Conservation (phyloP, 2,797 vertebrate species). For the Astyanax mexicanus region DNA sequence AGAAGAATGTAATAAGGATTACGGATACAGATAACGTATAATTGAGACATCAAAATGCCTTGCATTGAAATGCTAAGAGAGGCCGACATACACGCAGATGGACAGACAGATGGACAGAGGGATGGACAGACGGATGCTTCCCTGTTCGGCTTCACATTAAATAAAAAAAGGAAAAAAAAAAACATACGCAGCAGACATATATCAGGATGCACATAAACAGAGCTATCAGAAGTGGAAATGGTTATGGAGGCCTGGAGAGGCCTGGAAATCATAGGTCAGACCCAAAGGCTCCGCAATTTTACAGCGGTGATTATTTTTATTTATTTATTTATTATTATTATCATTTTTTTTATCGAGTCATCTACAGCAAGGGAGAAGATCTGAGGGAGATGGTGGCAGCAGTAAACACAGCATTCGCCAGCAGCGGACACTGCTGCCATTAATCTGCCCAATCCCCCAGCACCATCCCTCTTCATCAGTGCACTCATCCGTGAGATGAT, state of each 20-base stretch:
- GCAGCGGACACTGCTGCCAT: background rate
- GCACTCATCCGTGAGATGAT: slow-evolving; percentile 30
- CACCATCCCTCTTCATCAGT: slow-evolving; percentile 8
- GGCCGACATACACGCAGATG: too few species aligned
- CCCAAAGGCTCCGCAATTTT: background rate
- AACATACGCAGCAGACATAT: background rate
- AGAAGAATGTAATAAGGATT: too few species aligned
- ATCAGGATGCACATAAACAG: background rate
- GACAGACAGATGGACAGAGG: background rate
- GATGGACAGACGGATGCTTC: background rate
- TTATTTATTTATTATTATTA: background rate
- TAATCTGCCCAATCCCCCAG: background rate
- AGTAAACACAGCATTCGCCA: slow-evolving; percentile 14
- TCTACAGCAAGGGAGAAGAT: background rate
- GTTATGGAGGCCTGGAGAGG: background rate
- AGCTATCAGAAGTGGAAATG: background rate
- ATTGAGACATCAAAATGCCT: too few species aligned
- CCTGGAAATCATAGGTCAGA: background rate
- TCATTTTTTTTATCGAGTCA: background rate
- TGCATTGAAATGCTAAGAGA: background rate
- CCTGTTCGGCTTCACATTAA: background rate
- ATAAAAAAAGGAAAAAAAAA: background rate
- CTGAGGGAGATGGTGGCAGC: background rate
- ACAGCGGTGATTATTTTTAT: background rate
- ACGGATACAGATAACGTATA: too few species aligned